These are phyloP conservation scores for Ochropleura leucogaster DNA, from an alignment of 2,888 invertebrate species.

Conservation along the genomic window DNA sequence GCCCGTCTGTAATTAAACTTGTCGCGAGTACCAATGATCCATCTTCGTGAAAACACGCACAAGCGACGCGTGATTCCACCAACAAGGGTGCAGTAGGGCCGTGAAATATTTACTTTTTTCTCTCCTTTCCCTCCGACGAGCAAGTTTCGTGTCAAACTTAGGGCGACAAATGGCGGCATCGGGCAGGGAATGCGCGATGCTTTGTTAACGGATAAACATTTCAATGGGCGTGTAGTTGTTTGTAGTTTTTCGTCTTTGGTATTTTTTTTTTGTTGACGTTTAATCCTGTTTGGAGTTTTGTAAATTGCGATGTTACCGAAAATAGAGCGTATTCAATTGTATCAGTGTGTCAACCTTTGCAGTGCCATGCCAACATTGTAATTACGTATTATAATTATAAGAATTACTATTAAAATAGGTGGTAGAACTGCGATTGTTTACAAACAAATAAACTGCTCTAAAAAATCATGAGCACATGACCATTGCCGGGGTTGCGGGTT, in stretches of 20 bases:
- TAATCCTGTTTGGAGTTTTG: conserved; percentile 43
- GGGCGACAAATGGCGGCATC: conserved; percentile 78
- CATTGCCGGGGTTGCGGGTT: too few species aligned
- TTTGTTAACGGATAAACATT: conserved; percentile 73
- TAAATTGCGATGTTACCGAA: conserved; percentile 2
- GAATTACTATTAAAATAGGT: background rate
- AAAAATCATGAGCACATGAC: background rate
- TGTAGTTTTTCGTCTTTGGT: conserved; percentile 55
- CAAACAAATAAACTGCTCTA: background rate
- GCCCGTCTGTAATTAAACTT: conserved; percentile 69
- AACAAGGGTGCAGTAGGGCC: conserved; percentile 84
- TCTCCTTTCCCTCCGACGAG: conserved; percentile 73
- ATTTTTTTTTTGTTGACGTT: conserved; percentile 33
- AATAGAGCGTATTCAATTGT: conserved; percentile 1
- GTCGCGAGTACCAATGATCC: conserved; percentile 84
- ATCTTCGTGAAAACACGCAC: conserved; percentile 88
- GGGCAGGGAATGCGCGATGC: conserved; percentile 74
- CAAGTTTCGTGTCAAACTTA: conserved; percentile 84
- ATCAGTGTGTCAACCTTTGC: background rate
- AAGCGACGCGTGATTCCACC: conserved; percentile 89
- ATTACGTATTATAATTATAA: too few species aligned
- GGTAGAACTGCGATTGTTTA: background rate
- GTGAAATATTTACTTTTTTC: conserved; percentile 88
- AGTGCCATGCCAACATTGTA: background rate
- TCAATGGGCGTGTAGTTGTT: conserved; percentile 63